Percentiles rank a stretch among this genome's conserved stretches.
Evolutionary conservation across 2,888 invertebrate genomes (phyloP).

Genomic region (Drosophila fulvimacula): DNA sequence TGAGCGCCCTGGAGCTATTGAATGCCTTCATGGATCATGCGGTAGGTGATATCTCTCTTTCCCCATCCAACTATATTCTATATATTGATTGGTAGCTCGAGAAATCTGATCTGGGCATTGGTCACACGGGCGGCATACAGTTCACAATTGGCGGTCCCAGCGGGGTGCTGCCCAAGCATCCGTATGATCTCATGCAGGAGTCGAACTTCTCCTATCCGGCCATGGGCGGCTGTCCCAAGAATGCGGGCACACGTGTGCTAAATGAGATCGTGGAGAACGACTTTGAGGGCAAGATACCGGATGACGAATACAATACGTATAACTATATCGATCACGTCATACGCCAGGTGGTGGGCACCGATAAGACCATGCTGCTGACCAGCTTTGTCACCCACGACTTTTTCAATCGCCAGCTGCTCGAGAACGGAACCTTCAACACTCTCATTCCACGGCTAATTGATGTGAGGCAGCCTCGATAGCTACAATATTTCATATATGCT

Average conservation of each 20-base stretch:
- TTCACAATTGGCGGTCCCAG: slow-evolving; percentile 84
- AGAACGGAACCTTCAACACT: slow-evolving; percentile 84
- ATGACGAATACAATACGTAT: slow-evolving; percentile 77
- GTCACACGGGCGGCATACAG: slow-evolving; percentile 82
- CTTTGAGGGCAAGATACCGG: slow-evolving; percentile 81
- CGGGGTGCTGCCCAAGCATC: slow-evolving; percentile 82
- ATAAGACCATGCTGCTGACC: slow-evolving; percentile 84
- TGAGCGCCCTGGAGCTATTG: slow-evolving; percentile 75
- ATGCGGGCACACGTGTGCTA: slow-evolving; percentile 79
- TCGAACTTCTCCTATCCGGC: slow-evolving; percentile 81
- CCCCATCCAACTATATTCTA: background rate
- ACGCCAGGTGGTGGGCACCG: slow-evolving; percentile 82
- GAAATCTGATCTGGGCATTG: slow-evolving; percentile 79
- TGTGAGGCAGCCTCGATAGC: slow-evolving; percentile 77
- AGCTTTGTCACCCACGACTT: slow-evolving; percentile 85
- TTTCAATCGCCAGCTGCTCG: slow-evolving; percentile 82
- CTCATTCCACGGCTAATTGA: slow-evolving; percentile 86
- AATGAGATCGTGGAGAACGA: slow-evolving; percentile 83
- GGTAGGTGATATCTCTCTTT: slow-evolving; percentile 48
- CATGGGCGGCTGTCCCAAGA: slow-evolving; percentile 83
- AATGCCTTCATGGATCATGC: slow-evolving; percentile 81
- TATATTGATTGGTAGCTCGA: slow-evolving; percentile 61
- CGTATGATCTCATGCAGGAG: slow-evolving; percentile 78
- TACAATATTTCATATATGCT: background rate
- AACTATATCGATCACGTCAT: slow-evolving; percentile 82